A percentile compares a stretch with the other conserved stretches of the same genome.
Evolutionary conservation across 2,888 invertebrate genomes (phyloP).

Genomic region (Ischnus inquisitorius): DNA sequence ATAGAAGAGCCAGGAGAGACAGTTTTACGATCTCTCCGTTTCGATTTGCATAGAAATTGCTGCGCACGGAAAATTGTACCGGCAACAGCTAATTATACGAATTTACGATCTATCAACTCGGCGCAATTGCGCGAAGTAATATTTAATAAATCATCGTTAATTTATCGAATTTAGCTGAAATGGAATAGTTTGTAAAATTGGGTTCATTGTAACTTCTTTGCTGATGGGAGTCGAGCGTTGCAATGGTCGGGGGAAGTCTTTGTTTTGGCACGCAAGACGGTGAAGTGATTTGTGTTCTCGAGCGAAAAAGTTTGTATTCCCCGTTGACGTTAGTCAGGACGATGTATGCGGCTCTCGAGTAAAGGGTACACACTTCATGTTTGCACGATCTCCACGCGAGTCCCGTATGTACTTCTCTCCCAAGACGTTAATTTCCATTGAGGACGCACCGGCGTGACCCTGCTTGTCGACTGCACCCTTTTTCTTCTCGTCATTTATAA

Average conservation of each 20-base stretch:
- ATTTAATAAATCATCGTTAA: not conserved
- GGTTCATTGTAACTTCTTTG: not conserved
- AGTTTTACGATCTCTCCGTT: slow-evolving; percentile 48
- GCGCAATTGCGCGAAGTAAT: slow-evolving; percentile 4
- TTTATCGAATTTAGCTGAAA: not conserved
- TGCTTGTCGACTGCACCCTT: too few relatives aligned
- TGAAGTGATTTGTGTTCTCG: slow-evolving; percentile 16
- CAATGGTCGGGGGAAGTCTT: not conserved
- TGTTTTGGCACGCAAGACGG: not conserved
- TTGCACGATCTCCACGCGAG: slow-evolving; percentile 17
- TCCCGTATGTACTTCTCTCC: slow-evolving; percentile 35
- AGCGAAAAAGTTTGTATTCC: not conserved
- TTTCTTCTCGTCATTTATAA: too few relatives aligned
- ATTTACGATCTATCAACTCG: not conserved
- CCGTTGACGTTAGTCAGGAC: slow-evolving; percentile 1
- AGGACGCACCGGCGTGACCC: not conserved
- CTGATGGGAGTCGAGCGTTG: not conserved
- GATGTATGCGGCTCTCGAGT: slow-evolving; percentile 5
- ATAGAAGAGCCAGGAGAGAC: slow-evolving; percentile 29
- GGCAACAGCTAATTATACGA: slow-evolving; percentile 3
- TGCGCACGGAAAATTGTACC: slow-evolving; percentile 7
- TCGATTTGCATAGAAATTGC: slow-evolving; percentile 62
- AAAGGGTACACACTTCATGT: slow-evolving; percentile 9
- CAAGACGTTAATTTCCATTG: slow-evolving; percentile 37
- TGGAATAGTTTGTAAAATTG: not conserved